Evolutionary conservation across 2,888 invertebrate genomes (phyloP), one percentile per base, ranked within the genome.

Genomic region (Scaptomyza flava): DNA sequence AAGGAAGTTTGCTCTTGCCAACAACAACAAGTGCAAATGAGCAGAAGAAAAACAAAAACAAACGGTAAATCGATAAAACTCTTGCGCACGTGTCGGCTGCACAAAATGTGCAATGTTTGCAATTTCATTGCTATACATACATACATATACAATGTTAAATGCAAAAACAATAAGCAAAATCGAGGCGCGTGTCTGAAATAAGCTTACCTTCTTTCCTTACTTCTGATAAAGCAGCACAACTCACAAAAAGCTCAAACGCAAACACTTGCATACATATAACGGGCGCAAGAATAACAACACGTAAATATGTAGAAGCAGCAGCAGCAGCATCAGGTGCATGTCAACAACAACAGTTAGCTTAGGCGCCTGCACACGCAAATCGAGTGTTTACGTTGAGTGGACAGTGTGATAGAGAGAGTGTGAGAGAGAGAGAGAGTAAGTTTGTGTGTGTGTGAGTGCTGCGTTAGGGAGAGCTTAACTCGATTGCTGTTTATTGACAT

Each of bases 41-140:
- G 43, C 20, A 46, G 43, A 38, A 47, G 31, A 23, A 23, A 48
- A 36, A 36, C 48, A 42, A 43, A 59, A 42, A 51, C n/a, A 34
- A 61, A 68, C 57, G 58, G 59, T 65, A 72, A 76, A 76, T 77
- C 78, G 77, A 77, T 76, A 72, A 72, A 73, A 72, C 42, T 68
- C 38, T 62, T 38, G 53, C 56, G 77, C 73, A 73, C 73, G 73
- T 73, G 73, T 66, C 71, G 57, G 3, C 42, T 14, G 60, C 48
- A 3, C 8, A 31, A 67, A 64, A 64, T 45, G 43, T 51, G 53
- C 61, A 63, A 31, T 54, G 54, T 69, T 14, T 73, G 61, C 73
- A 53, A 47, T 64, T 58, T 43, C 51, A 14, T 14, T 47, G 51
- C n/a, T 27, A 33, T 52, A 17, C 1, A 17, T 17, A 17, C 17